Percentiles rank a stretch among this genome's conserved stretches.
Evolutionary conservation across 2,113 vertebrate species (phyloP).

Genomic region (Diphyllodes magnificus): DNA sequence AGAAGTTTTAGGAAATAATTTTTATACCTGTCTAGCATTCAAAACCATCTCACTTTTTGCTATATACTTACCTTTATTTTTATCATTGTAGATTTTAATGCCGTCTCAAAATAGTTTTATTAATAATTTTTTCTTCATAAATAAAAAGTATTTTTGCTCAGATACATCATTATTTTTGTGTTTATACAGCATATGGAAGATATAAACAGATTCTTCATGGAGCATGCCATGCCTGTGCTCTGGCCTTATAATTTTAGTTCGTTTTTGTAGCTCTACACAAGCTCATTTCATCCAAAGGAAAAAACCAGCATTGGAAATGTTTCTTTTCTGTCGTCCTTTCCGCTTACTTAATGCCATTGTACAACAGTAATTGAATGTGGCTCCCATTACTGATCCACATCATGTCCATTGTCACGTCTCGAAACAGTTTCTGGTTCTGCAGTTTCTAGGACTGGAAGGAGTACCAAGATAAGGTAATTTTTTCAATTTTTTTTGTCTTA

Average conservation of each 20-base stretch:
- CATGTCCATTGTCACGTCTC: accelerated
- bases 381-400: neutral
- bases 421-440: neutral
- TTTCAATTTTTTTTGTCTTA: neutral
- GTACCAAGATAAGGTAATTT: neutral
- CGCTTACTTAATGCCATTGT: neutral
- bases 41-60: neutral
- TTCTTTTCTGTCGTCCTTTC: neutral
- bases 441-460: neutral
- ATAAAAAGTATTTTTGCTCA: neutral
- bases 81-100: neutral
- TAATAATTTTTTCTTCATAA: neutral
- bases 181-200: neutral
- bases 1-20: neutral
- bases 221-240: neutral
- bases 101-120: neutral
- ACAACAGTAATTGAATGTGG: neutral
- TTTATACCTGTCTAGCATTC: neutral
- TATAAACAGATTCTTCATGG: neutral
- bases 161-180: neutral
- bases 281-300: neutral
- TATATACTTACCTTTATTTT: neutral
- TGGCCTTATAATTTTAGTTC: neutral
- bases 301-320: neutral
- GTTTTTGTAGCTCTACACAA: neutral